Percentiles rank a stretch among this genome's conserved stretches.
These are phyloP conservation scores for Paramisgurnus dabryanus DNA, from an alignment of 2,113 vertebrate genomes.

Conservation along the genomic window DNA sequence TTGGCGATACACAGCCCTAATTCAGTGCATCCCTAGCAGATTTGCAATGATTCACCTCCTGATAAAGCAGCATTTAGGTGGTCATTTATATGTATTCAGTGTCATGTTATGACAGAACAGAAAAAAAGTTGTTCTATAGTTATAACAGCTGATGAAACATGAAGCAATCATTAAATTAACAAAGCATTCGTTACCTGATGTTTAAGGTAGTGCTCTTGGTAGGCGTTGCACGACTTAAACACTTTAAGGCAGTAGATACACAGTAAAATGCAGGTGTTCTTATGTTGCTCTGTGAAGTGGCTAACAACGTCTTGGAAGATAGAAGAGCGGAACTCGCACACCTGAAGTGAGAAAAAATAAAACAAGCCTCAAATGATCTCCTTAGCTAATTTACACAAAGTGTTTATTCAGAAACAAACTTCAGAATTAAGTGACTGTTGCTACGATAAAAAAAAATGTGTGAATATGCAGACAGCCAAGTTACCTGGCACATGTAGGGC, in stretches of 20 bases:
- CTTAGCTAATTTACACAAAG: not conserved
- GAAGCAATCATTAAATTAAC: not conserved
- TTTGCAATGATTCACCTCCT: no score
- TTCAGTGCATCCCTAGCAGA: no score
- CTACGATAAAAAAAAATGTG: not conserved
- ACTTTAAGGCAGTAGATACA: constrained; percentile 92
- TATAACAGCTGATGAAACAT: not conserved
- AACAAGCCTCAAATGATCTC: not conserved
- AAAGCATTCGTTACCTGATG: constrained; percentile 81
- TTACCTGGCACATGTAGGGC: constrained; percentile 87
- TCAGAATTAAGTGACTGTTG: not conserved
- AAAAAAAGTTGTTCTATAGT: not conserved
- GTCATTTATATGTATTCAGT: no score
- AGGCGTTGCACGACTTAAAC: constrained; percentile 80
- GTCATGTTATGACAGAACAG: no score
- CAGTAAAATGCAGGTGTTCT: constrained; percentile 81
- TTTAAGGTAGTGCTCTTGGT: constrained; percentile 86
- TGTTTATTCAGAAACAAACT: not conserved
- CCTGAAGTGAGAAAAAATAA: constrained; percentile 66
- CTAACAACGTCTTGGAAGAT: constrained; percentile 84
- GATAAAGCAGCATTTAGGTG: no score
- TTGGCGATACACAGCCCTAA: no score
- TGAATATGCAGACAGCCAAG: not conserved
- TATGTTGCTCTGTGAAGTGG: constrained; percentile 85
- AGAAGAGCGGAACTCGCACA: constrained; percentile 90